These are phyloP conservation scores for Micropoecilia bifurca DNA, from an alignment of 2,797 vertebrate genomes.

Conservation along the genomic window DNA sequence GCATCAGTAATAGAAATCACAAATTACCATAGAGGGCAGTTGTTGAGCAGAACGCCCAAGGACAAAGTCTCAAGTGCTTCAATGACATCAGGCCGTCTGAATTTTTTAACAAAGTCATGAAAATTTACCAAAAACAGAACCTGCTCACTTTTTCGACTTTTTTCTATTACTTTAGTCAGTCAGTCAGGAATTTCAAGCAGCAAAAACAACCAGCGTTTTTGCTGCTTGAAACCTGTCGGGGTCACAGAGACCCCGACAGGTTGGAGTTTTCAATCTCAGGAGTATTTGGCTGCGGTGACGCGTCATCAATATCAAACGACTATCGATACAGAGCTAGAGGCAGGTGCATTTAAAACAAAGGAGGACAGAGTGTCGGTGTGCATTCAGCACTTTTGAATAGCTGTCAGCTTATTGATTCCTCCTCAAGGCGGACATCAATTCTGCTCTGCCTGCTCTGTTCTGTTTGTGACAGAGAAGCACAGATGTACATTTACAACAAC, in stretches of 20 bases:
- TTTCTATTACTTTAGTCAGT: slow-evolving; percentile 23
- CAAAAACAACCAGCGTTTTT: slow-evolving; percentile 42
- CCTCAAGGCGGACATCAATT: slow-evolving; percentile 67
- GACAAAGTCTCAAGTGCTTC: slow-evolving; percentile 32
- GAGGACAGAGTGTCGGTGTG: slow-evolving; percentile 50
- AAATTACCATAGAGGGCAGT: slow-evolving; percentile 17
- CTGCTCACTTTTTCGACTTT: neutral
- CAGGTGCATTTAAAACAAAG: slow-evolving; percentile 68
- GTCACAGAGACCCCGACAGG: slow-evolving; percentile 32
- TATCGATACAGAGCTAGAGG: slow-evolving; percentile 62
- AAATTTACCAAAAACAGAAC: slow-evolving; percentile 33
- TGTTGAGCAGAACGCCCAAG: slow-evolving; percentile 33
- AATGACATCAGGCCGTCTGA: slow-evolving; percentile 42
- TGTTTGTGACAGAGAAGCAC: slow-evolving; percentile 48
- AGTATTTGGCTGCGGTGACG: slow-evolving; percentile 55
- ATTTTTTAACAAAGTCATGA: slow-evolving; percentile 52
- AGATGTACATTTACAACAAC: slow-evolving; percentile 30
- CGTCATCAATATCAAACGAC: slow-evolving; percentile 61
- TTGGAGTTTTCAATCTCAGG: slow-evolving; percentile 47
- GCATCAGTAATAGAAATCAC: neutral
- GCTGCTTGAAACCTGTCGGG: neutral
- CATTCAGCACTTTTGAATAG: slow-evolving; percentile 77
- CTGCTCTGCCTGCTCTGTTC: slow-evolving; percentile 48
- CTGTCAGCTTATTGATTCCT: slow-evolving; percentile 68
- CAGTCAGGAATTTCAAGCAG: slow-evolving; percentile 25